Conservation (phyloP, 2,113 vertebrate species). For the Salvelinus sp. region DNA sequence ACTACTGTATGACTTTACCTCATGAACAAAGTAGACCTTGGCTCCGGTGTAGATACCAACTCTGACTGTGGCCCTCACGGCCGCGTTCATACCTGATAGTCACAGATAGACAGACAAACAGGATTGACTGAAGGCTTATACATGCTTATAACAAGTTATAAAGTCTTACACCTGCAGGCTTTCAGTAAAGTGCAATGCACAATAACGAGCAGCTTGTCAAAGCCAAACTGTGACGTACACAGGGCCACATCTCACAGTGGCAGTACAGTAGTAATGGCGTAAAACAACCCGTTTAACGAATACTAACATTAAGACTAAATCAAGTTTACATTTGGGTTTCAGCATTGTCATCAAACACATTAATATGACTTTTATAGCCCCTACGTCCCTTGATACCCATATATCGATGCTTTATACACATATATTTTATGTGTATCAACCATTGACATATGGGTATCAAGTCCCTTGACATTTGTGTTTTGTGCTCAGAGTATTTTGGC, state of each 20-base stretch:
- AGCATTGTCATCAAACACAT: not conserved
- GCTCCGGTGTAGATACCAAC: conserved; percentile 91
- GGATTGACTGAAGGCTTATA: not conserved
- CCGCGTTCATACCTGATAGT: conserved; percentile 89
- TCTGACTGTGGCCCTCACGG: conserved; percentile 89
- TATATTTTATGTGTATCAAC: not conserved
- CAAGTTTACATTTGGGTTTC: not conserved
- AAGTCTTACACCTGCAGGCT: too few species aligned
- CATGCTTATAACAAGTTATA: too few species aligned
- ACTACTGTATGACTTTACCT: conserved; percentile 69
- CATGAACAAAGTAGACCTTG: conserved; percentile 91
- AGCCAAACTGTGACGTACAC: too few species aligned
- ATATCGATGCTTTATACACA: too few species aligned
- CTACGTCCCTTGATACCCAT: not conserved
- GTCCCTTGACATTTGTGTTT: too few species aligned
- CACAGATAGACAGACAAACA: conserved; percentile 17
- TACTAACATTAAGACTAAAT: not conserved
- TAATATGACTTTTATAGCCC: not conserved
- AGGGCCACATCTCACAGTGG: too few species aligned
- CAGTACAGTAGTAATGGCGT: too few species aligned
- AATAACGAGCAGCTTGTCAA: too few species aligned
- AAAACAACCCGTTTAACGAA: not conserved
- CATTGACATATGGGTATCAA: too few species aligned
- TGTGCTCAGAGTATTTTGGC: too few species aligned
- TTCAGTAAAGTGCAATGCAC: too few species aligned